Base-by-base conservation (phyloP, 2,888 invertebrate species). In the Idaea biselata region DNA sequence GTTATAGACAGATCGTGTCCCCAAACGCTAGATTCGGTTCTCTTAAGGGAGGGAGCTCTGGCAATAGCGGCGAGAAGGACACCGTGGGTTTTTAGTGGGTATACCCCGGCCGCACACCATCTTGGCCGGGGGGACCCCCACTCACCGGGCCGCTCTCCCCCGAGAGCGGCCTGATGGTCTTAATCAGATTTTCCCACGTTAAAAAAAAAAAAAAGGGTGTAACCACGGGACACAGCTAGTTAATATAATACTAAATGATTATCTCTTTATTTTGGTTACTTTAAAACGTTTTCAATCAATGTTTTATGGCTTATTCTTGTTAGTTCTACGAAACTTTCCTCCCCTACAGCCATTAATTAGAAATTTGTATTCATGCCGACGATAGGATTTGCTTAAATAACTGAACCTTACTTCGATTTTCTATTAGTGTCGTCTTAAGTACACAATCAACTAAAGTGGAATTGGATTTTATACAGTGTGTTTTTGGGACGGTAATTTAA, bases 311-410 rank as follows among this genome's bases (percentile, higher is more conserved):
- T 7, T 33, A 33, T 33, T 33, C 33, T 11, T 33, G 14, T 33
- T 8, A 44, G 14, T 8, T 44, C 44, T 33, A 56, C 31, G 32
- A n/a, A n/a, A 58, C n/a, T 1, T 72, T 73, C 73, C 69, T 69
- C 70, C 61, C 44, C 44, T 44, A 8, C 44, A 44, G 14, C 68
- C 72, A 73, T 80, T 79, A 80, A 86, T 86, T 87, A 83, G 81
- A 83, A 81, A 79, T 78, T 78, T 80, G 72, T 79, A 78, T 78
- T 76, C 77, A 72, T 74, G 74, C 61, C 67, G 73, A 68, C 73
- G 79, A 82, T 81, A 79, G 78, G 71, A 73, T 78, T 79, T 77
- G 74, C 74, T 79, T 76, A 72, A 79, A 80, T 80, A 78, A 76
- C 74, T 73, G 44, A 80, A 78, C 77, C 73, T 72, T 68, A 62